Base-by-base conservation (phyloP, 2,113 vertebrate species). In the Corythornis vintsioides region DNA sequence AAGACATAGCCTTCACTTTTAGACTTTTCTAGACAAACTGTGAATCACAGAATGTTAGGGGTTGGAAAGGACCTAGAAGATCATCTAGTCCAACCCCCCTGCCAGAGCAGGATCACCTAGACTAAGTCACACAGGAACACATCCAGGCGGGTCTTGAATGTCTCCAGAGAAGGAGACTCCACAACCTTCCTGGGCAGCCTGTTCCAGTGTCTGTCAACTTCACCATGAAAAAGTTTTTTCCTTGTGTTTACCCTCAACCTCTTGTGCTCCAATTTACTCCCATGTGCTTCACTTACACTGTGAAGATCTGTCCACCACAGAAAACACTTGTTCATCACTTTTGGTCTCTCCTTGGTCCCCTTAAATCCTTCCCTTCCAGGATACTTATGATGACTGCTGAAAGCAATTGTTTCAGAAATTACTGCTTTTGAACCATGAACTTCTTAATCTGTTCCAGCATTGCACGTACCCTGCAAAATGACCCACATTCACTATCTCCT, bases 381-480 rank as follows among this genome's bases (percentile, higher is more conserved):
- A 55, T 60, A 29, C 9, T 17, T 15, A 3, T 16, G 7, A 15
- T 67, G n/a, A 76, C 48, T 57, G 8, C n/a, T 86, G 61, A 82
- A 43, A 43, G 16, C 0, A 0, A 8, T 14, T 28, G n/a, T 86
- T 83, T 71, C 42, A 72, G 28, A 47, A 72, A 14, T 9, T 47
- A 22, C 73, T 57, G 29, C 17, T 61, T 71, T 71, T 40, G 52
- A 87, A 40, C 20, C 15, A 13, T 9, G 8, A 79, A 19, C 59
- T 77, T 48, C 26, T 71, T 56, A 11, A 14, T 10, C 20, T 2
- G 0, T 45, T 55, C 47, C 25, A 79, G 35, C 10, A 7, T 24
- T 1, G 1, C 1, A 0, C 24, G 71, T n/a, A 11, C 47, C 43
- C 31, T 25, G 7, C 26, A 38, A 26, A 52, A 29, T 11, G 24